Conservation (phyloP, 2,797 vertebrate species). For the Melanotaenia parkinsoni region DNA sequence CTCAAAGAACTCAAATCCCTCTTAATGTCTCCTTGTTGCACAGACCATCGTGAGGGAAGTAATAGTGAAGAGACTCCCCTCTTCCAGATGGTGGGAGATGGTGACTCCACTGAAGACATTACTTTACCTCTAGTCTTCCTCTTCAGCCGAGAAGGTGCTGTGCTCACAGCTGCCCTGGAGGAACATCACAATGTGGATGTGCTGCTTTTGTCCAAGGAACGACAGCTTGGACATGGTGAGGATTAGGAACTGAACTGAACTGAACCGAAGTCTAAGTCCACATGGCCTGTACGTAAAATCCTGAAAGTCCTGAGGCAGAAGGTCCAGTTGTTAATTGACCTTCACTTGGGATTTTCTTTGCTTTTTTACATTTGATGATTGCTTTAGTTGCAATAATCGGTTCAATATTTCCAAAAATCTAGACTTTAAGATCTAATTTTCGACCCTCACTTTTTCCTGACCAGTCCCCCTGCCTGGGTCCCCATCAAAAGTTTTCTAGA, state of each 20-base stretch:
- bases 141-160: conserved; percentile 82
- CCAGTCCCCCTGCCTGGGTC: too few relatives aligned
- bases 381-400: too few relatives aligned
- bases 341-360: too few relatives aligned
- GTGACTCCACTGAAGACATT: conserved; percentile 81
- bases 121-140: conserved; percentile 83
- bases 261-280: too few relatives aligned
- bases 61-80: conserved; percentile 83
- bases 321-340: too few relatives aligned
- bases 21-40: background rate
- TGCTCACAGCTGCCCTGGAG: conserved; percentile 80
- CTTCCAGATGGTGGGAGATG: conserved; percentile 89
- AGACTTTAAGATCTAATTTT: too few relatives aligned
- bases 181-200: conserved; percentile 85
- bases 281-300: too few relatives aligned
- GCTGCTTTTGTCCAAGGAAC: conserved; percentile 82
- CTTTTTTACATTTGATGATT: too few relatives aligned
- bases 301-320: too few relatives aligned
- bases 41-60: conserved; percentile 85
- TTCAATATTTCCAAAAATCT: too few relatives aligned
- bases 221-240: conserved; percentile 82
- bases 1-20: background rate
- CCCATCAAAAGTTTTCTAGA: too few relatives aligned
- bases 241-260: background rate
- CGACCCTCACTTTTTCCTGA: too few relatives aligned